phyloP scores from a whole-genome alignment of 2,113 vertebrate genomes.

The Nerophis lumbriciformis region DNA sequence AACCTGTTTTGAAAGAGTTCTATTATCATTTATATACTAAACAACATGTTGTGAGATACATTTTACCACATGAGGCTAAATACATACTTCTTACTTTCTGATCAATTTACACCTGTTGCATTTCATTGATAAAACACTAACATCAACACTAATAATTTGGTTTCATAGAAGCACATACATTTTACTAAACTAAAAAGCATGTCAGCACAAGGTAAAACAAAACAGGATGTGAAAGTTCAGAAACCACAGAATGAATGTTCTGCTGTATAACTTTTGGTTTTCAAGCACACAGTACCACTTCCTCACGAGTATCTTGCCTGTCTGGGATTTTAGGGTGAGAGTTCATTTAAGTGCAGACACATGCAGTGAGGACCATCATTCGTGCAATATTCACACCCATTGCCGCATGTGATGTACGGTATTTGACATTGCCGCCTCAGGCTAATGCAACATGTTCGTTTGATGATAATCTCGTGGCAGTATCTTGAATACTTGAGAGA shows the following conservation, averaged over 20 bases:
- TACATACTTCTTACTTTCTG: too few relatives aligned
- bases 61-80: too few relatives aligned
- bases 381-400: not conserved
- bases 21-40: too few relatives aligned
- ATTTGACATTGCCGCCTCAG: conserved; percentile 8
- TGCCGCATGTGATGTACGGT: conserved; percentile 1
- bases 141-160: not conserved
- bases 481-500: not conserved
- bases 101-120: too few relatives aligned
- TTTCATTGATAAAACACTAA: not conserved
- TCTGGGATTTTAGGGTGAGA: conserved; percentile 60
- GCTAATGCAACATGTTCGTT: not conserved
- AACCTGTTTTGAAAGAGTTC: too few relatives aligned
- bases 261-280: conserved; percentile 28
- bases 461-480: not conserved
- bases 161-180: not conserved
- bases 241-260: conserved; percentile 30
- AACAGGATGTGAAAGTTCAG: conserved; percentile 57
- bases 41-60: too few relatives aligned
- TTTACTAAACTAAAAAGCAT: conserved; percentile 3
- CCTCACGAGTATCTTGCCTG: conserved; percentile 61
- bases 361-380: conserved; percentile 11
- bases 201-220: conserved; percentile 31
- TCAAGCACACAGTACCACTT: conserved; percentile 53
- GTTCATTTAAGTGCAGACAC: conserved; percentile 40